These are phyloP conservation scores for Nymphalis io DNA, from an alignment of 1,140 invertebrate species.

Conservation along the genomic window DNA sequence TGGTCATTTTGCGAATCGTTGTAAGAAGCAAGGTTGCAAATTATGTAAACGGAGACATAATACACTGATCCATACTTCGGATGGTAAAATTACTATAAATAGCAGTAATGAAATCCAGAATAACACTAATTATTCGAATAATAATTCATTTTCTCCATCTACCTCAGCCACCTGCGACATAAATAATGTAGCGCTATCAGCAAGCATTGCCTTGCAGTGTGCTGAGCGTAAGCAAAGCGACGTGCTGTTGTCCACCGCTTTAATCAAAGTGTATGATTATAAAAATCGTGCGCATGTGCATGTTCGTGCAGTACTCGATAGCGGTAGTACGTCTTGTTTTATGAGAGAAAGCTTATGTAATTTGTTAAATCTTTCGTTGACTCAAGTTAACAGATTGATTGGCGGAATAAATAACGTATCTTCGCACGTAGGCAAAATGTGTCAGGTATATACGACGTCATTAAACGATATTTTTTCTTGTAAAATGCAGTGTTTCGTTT, in stretches of 20 bases:
- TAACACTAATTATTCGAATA: background rate
- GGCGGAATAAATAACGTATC: background rate
- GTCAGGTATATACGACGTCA: background rate
- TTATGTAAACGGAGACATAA: background rate
- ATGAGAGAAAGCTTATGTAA: background rate
- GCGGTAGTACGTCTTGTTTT: constrained; percentile 32
- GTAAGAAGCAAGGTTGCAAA: background rate
- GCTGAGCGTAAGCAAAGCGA: constrained; percentile 1
- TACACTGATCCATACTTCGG: background rate
- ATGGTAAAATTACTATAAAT: background rate
- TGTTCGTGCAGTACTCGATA: constrained; percentile 33
- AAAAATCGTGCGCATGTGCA: constrained; percentile 31
- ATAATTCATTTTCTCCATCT: background rate
- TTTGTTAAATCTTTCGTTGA: background rate
- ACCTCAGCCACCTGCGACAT: background rate
- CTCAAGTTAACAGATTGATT: background rate
- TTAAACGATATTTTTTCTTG: background rate
- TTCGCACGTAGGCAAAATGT: background rate
- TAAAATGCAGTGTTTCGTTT: background rate
- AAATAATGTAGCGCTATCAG: background rate
- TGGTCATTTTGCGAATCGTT: background rate
- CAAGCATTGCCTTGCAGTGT: background rate
- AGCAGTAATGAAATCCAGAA: background rate
- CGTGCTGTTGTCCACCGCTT: constrained; percentile 39
- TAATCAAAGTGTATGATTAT: constrained; percentile 36